A percentile compares a stretch with the other conserved stretches of the same genome.
Evolutionary conservation across 2,113 vertebrate species (phyloP).

Genomic region (Crocuta crocuta): DNA sequence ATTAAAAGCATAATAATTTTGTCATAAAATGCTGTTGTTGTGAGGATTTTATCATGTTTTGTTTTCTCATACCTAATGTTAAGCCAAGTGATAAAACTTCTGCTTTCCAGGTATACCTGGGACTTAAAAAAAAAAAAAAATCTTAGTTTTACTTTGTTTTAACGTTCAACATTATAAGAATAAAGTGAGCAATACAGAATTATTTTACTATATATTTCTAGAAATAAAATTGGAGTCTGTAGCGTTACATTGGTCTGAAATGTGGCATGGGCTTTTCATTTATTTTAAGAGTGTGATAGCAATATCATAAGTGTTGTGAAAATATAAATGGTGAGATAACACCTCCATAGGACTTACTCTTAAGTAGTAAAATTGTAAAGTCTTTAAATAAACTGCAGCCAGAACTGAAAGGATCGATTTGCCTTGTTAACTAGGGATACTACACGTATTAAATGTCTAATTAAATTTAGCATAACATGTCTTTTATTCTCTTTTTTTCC

Average conservation of each 20-base stretch:
- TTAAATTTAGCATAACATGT: slow-evolving; percentile 65
- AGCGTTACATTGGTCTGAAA: slow-evolving; percentile 80
- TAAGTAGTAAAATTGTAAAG: slow-evolving; percentile 91
- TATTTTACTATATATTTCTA: slow-evolving; percentile 70
- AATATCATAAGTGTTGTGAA: slow-evolving; percentile 91
- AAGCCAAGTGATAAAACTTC: slow-evolving; percentile 55
- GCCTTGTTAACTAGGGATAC: slow-evolving; percentile 82
- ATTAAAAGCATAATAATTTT: slow-evolving; percentile 83
- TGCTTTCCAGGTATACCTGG: slow-evolving; percentile 51
- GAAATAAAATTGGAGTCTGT: slow-evolving; percentile 73
- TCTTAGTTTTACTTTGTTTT: slow-evolving; percentile 43
- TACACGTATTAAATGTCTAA: slow-evolving; percentile 82
- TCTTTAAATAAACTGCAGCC: slow-evolving; percentile 88
- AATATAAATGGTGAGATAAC: slow-evolving; percentile 93
- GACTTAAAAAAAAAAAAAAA: slow-evolving; percentile 14
- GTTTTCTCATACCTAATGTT: slow-evolving; percentile 57
- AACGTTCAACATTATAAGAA: slow-evolving; percentile 45
- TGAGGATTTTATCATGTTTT: slow-evolving; percentile 70
- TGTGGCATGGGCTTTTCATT: slow-evolving; percentile 84
- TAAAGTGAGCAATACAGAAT: slow-evolving; percentile 59
- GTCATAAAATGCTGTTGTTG: slow-evolving; percentile 71
- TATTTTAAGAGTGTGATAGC: slow-evolving; percentile 92
- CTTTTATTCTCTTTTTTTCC: slow-evolving; percentile 42
- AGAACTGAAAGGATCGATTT: slow-evolving; percentile 84
- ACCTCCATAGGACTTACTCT: slow-evolving; percentile 90